Evolutionary conservation across 2,113 vertebrate species (phyloP), one percentile per base, ranked within the genome.

Genomic region (Phylloscopus trochiloides): DNA sequence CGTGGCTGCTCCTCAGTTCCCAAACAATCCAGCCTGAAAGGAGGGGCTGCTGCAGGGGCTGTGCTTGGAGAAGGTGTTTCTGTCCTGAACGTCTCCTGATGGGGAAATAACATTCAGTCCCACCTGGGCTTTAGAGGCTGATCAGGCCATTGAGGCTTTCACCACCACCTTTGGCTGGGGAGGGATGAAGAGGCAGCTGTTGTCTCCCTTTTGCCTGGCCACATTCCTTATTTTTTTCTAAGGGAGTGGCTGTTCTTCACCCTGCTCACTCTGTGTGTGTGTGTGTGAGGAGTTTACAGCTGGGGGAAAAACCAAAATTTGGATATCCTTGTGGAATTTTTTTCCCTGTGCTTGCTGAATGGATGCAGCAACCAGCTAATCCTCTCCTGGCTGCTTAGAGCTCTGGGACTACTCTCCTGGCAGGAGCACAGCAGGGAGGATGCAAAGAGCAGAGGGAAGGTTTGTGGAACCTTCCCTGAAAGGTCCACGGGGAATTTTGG

Each of bases 131-230:
- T 36, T 31, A 18, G 67, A 34, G 50, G 66, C 67, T 59, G 32
- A 3, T 14, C 1, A 4, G 76, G 59, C n/a, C 38, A 2, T 1
- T 1, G 47, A 15, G 76, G 81, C 28, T 86, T 76, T 65, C 3
- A 0, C 17, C 0, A 0, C 38, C 0, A 0, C 76, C 36, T 61
- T 11, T 48, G 71, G 48, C 66, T 58, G 40, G 0, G 1, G 45
- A n/a, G 63, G 63, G 26, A 25, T 90, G 36, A 26, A 22, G 70
- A 45, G 51, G 52, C 36, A 17, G 63, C 54, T 43, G 32, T 10
- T 68, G 45, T 25, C 19, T 87, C 32, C 40, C 20, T 70, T 62
- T 29, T 54, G 51, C 25, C 1, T 22, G 77, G 43, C 65, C 52
- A 32, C 26, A 2, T 77, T 74, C 65, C 51, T 19, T 74, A 4